phyloP scores from a whole-genome alignment of 2,888 invertebrate species.

The Cantharis nigra region DNA sequence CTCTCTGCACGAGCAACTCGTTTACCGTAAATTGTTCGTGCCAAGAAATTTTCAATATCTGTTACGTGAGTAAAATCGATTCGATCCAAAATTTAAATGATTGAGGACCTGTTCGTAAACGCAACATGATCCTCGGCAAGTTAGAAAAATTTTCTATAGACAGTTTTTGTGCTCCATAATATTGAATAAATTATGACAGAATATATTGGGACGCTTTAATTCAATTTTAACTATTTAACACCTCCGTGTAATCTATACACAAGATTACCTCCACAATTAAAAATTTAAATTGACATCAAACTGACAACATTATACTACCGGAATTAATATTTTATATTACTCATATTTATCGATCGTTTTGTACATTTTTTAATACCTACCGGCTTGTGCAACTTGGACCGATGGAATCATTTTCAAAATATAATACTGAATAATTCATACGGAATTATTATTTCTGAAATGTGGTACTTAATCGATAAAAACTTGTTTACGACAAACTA shows the following conservation, averaged over 20 bases:
- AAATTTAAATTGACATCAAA: conserved; percentile 4
- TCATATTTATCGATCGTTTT: not conserved
- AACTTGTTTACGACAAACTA: conserved; percentile 2
- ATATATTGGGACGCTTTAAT: conserved; percentile 3
- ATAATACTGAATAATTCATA: not conserved
- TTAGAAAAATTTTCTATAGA: conserved; percentile 16
- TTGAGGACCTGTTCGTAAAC: conserved; percentile 23
- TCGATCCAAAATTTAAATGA: conserved; percentile 22
- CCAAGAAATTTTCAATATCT: conserved; percentile 15
- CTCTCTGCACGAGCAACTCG: conserved; percentile 13
- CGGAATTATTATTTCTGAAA: not conserved
- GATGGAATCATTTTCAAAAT: too few relatives aligned
- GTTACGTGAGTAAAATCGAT: conserved; percentile 19
- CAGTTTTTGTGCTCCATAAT: conserved; percentile 17
- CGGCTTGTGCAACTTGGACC: not conserved
- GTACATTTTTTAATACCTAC: not conserved
- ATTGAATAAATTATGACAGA: conserved; percentile 22
- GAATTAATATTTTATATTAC: not conserved
- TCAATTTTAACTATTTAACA: conserved; percentile 3
- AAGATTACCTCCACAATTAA: not conserved
- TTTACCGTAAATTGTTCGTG: conserved; percentile 5
- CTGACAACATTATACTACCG: conserved; percentile 1
- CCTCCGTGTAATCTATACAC: conserved; percentile 1
- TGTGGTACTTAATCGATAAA: not conserved
- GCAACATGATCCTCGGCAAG: conserved; percentile 17